These are phyloP conservation scores for Hypotaenidia philippensis DNA, from an alignment of 2,797 vertebrate genomes.

Conservation along the genomic window DNA sequence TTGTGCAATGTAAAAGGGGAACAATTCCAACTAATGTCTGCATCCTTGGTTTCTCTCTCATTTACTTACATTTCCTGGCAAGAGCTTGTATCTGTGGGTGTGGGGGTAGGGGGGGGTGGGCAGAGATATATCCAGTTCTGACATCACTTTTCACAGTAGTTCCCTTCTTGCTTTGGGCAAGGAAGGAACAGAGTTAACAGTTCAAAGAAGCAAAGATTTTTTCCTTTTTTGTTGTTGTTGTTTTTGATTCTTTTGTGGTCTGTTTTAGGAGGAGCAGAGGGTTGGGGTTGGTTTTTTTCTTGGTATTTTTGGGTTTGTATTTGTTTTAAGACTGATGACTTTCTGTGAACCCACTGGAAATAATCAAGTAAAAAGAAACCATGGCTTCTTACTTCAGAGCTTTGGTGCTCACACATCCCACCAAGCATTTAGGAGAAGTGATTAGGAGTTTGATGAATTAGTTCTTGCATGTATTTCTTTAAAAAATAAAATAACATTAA, in stretches of 20 bases:
- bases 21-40: neutral
- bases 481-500: neutral
- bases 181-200: neutral
- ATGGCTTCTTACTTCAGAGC: neutral
- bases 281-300: no score
- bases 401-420: neutral
- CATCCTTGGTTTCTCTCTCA: neutral
- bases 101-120: fast-evolving
- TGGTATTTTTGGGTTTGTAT: neutral
- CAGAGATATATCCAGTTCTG: neutral
- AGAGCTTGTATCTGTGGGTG: neutral
- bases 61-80: neutral
- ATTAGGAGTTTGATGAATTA: constrained; percentile 33
- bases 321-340: neutral
- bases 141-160: neutral
- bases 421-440: neutral
- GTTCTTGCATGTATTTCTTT: constrained; percentile 4
- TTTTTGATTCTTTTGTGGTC: neutral
- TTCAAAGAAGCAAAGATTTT: neutral
- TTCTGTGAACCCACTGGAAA: neutral
- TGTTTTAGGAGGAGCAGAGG: no score
- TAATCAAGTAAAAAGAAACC: neutral
- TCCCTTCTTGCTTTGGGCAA: neutral
- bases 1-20: neutral
- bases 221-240: neutral